Base-by-base conservation (phyloP, 2,888 invertebrate genomes). In the Bombyx huttoni region DNA sequence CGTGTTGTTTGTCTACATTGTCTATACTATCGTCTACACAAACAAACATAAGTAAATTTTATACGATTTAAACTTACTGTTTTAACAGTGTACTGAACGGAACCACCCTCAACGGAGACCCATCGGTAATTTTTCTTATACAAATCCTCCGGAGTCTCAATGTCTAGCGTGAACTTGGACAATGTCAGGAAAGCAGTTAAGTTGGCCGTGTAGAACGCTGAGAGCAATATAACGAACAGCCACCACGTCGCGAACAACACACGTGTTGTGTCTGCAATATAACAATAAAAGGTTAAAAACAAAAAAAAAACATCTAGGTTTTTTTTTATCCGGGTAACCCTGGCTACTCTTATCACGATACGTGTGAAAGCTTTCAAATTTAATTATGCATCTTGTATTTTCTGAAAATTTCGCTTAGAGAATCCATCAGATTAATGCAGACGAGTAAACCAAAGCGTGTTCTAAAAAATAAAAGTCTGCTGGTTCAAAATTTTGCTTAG, bases 141-240 rank as follows among this genome's bases (percentile, higher is more conserved):
- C 56, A 96, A 90, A 69, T 96, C 95, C 48, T 90, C 75, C 0
- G 94, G 89, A 46, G 89, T 90, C 61, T 92, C 92, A 49, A 94
- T 94, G 13, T 95, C 94, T 61, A 96, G 83, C 0, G 95, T 95
- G 63, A 96, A 96, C 73, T 93, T 93, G 7, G 96, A 96, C 13
- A 96, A 82, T 0, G 96, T 96, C 51, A 97, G 89, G 70, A 96
- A 96, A 12, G 96, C 96, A 0, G 96, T 96, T 68, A 97, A 85
- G 78, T 96, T 96, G 8, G 96, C 96, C 3, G 96, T 97, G 78
- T 97, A 97, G 78, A 96, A 96, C 10, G 96, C 94, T 0, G 96
- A 96, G 49, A 96, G 82, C 51, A 96, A 91, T 46, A 95, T 94
- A 61, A 96, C 95, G 73, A 96, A 96, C 56, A 97, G 91, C 96